These are phyloP conservation scores for Microtus montanus DNA, from an alignment of 2,113 vertebrate species.

Conservation along the genomic window DNA sequence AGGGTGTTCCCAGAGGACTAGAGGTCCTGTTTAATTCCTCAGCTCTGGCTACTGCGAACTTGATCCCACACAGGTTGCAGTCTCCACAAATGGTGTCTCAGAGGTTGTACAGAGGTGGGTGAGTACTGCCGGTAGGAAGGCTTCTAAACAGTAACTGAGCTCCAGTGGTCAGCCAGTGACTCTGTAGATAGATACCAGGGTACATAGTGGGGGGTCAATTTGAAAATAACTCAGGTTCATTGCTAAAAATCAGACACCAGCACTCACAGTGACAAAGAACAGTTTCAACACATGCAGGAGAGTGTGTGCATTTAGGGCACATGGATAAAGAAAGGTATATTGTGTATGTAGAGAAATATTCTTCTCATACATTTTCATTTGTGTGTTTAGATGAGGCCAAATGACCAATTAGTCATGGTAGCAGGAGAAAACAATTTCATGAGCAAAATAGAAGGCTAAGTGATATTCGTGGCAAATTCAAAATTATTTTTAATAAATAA, in stretches of 20 bases:
- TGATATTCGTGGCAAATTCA: neutral
- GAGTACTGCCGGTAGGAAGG: neutral
- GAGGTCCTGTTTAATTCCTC: neutral
- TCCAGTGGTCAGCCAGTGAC: neutral
- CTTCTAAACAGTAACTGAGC: neutral
- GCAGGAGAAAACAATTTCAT: neutral
- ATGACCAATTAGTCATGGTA: neutral
- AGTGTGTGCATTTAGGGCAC: neutral
- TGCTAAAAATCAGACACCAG: neutral
- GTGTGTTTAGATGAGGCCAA: neutral
- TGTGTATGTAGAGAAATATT: neutral
- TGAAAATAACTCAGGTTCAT: neutral
- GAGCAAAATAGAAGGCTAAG: neutral
- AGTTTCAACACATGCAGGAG: neutral
- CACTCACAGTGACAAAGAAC: neutral
- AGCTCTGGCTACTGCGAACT: neutral
- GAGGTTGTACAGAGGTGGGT: conserved; percentile 54
- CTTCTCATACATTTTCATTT: neutral
- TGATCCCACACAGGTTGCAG: neutral
- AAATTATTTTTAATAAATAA: neutral
- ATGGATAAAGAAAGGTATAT: neutral
- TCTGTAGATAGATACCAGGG: neutral
- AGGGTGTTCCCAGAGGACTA: neutral
- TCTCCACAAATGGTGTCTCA: neutral
- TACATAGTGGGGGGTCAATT: fast-evolving